These are phyloP conservation scores for Chaetura pelagica DNA, from an alignment of 2,113 vertebrate genomes.

Conservation along the genomic window DNA sequence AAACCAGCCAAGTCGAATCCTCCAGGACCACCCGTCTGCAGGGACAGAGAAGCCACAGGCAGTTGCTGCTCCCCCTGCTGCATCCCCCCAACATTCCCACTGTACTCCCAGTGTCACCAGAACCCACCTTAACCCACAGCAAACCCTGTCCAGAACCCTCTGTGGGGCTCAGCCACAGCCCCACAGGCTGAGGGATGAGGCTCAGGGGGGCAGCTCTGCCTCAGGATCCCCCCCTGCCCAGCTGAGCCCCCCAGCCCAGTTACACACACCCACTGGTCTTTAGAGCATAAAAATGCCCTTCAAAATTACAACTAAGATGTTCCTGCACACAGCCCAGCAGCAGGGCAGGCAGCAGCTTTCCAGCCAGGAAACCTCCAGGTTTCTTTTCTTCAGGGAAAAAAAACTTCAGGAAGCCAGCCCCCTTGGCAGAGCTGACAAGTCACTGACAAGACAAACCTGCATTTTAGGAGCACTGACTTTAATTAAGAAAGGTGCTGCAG, in stretches of 20 bases:
- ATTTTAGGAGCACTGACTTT: background rate
- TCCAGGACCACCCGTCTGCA: conserved; percentile 85
- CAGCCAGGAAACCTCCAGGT: background rate
- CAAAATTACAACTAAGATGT: background rate
- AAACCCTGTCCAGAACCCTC: background rate
- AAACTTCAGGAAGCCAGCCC: background rate
- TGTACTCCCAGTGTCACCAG: background rate
- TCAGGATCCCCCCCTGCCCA: background rate
- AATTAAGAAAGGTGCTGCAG: background rate
- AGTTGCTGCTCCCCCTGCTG: background rate
- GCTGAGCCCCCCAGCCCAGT: background rate
- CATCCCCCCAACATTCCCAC: accelerated
- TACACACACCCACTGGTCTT: background rate
- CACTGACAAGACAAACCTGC: background rate
- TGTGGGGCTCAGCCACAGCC: background rate
- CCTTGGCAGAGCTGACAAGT: background rate
- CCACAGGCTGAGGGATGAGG: too few species aligned
- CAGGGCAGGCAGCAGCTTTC: background rate
- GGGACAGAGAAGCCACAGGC: background rate
- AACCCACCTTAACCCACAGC: background rate
- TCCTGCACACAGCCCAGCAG: accelerated
- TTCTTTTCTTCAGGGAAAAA: background rate
- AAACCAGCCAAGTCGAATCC: conserved; percentile 91
- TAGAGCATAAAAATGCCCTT: background rate
- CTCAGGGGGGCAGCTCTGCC: background rate